phyloP scores from a whole-genome alignment of 2,113 vertebrate genomes.

The Poeciliopsis prolifica region DNA sequence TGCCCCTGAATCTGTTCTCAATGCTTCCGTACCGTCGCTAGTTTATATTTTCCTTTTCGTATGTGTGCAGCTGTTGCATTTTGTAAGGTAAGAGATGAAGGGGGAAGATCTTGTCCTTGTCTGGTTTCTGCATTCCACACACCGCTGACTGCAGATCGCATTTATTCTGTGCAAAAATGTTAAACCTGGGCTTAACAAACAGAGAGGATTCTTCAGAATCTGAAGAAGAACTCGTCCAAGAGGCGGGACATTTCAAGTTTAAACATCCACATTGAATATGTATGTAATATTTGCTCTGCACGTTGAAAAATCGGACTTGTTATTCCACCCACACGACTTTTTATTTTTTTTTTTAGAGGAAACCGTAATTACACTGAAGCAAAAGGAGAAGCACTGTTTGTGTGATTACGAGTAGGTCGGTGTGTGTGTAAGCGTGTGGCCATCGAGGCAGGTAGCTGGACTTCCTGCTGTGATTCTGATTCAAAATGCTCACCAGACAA shows the following conservation, averaged over 20 bases:
- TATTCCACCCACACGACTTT: constrained; percentile 8
- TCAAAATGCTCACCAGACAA: constrained; percentile 62
- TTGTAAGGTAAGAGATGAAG: too few relatives aligned
- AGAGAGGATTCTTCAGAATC: background rate
- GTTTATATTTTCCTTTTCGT: too few relatives aligned
- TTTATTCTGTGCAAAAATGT: background rate
- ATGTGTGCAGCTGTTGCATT: too few relatives aligned
- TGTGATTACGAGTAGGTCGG: background rate
- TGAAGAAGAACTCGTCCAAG: background rate
- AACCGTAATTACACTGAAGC: background rate
- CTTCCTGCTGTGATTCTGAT: constrained; percentile 65
- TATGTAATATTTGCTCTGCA: constrained; percentile 1
- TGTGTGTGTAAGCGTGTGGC: background rate
- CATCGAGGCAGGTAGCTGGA: constrained; percentile 36
- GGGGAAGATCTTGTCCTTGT: too few relatives aligned
- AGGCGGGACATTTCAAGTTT: background rate
- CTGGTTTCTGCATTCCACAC: background rate
- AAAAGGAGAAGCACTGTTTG: constrained; percentile 11
- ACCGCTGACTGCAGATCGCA: background rate
- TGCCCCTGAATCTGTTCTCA: too few relatives aligned
- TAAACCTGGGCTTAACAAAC: background rate
- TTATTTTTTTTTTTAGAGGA: constrained; percentile 7
- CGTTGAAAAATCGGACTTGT: background rate
- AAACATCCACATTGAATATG: background rate
- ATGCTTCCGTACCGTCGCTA: too few relatives aligned